phyloP scores from a whole-genome alignment of 2,797 vertebrate genomes.

The Xiphophorus birchmanni region DNA sequence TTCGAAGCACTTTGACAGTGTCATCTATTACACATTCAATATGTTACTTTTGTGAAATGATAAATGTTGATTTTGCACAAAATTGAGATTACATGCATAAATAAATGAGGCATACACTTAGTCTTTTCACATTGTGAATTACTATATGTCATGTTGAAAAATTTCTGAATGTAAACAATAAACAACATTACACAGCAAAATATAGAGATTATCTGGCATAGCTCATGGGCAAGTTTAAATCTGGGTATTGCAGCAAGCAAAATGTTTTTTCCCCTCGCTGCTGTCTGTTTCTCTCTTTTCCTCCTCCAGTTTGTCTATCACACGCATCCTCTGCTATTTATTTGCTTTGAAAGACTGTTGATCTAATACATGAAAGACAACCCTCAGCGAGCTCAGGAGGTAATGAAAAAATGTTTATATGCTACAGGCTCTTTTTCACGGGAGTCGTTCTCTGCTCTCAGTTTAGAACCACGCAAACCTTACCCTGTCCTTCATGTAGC shows the following conservation, averaged over 20 bases:
- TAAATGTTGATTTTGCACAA: conserved; percentile 1
- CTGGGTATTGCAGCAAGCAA: conserved; percentile 16
- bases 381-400: conserved; percentile 55
- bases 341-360: conserved; percentile 62
- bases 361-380: conserved; percentile 69
- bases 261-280: conserved; percentile 9
- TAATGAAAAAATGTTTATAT: conserved; percentile 53
- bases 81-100: neutral
- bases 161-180: conserved; percentile 3
- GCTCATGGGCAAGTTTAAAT: conserved; percentile 6
- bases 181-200: conserved; percentile 5
- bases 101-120: conserved; percentile 1
- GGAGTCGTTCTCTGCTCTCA: conserved; percentile 37
- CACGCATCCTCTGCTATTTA: conserved; percentile 38
- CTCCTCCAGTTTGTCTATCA: conserved; percentile 33
- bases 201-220: conserved; percentile 12
- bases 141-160: neutral
- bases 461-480: conserved; percentile 51
- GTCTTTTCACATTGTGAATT: neutral
- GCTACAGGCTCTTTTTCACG: conserved; percentile 45
- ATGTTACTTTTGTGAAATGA: conserved; percentile 17
- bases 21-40: conserved; percentile 29
- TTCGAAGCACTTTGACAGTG: conserved; percentile 18
- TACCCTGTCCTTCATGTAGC: conserved; percentile 39
- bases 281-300: conserved; percentile 28